Evolutionary conservation across 2,888 invertebrate genomes (phyloP), one percentile per base, ranked within the genome.

Genomic region (Carpatolechia fugitivella): DNA sequence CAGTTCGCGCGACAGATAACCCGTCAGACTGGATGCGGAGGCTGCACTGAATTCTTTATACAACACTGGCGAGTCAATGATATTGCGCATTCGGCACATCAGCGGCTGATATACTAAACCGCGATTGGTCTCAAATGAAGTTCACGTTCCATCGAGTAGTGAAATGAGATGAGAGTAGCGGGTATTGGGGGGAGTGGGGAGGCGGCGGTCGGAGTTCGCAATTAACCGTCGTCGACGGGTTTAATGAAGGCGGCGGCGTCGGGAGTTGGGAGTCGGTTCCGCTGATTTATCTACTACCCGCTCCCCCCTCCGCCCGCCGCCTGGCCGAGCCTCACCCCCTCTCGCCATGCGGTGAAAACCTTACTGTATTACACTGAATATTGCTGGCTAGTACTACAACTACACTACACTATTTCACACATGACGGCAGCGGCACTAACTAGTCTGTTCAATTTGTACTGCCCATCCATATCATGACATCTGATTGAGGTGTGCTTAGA

Each of bases 231-330:
- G 59, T 10, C 0, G 35, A 13, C 56, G 64, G 60, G 66, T 73
- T 75, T 80, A 81, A 81, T 82, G 67, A 78, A 78, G 78, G 75
- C 69, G 16, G 31, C 6, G 14, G 36, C 36, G 11, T 46, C 29
- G 13, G 14, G 36, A 13, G 40, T 7, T 24, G 44, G 24, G 44
- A 44, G 24, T 44, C 56, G 61, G 62, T 54, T 53, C 51, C 55
- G 50, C 66, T 75, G 78, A 77, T 77, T 76, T 78, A 78, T 77
- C 69, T 69, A 73, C 66, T 69, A 58, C 55, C 50, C 49, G 55
- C 52, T n/a, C 20, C 24, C 24, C 20, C n/a, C 46, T 7, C n/a
- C 46, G 24, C n/a, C 6, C 29, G 7, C 46, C 18, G 30, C n/a
- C 6, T 8, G 31, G 16, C 14, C 31, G 11, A 8, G 18, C 49